These are phyloP conservation scores for Ellobius talpinus DNA, from an alignment of 2,113 vertebrate genomes.

Conservation along the genomic window DNA sequence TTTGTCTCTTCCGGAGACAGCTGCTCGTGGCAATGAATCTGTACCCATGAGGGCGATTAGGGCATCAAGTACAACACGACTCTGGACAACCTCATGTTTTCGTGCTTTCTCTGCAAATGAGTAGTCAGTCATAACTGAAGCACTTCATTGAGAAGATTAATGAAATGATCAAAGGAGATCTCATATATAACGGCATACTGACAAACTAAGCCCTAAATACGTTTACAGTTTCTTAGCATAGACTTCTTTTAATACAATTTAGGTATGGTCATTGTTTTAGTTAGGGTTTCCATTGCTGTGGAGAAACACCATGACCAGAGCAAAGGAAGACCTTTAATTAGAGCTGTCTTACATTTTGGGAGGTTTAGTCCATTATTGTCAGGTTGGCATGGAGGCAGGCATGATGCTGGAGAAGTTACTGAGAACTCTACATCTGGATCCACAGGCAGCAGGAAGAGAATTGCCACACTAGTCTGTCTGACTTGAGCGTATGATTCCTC, in stretches of 20 bases:
- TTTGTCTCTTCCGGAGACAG: slow-evolving; percentile 7
- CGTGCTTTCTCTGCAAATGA: slow-evolving; percentile 2
- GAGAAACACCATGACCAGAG: not conserved
- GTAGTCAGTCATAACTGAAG: slow-evolving; percentile 46
- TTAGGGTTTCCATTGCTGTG: not conserved
- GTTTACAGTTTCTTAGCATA: not conserved
- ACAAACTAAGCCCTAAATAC: not conserved
- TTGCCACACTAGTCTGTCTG: not conserved
- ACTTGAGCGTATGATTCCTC: not conserved
- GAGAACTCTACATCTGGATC: not conserved
- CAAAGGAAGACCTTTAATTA: not conserved
- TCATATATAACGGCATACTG: slow-evolving; percentile 27
- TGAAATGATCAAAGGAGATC: slow-evolving; percentile 47
- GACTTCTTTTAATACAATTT: slow-evolving; percentile 51
- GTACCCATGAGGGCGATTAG: not conserved
- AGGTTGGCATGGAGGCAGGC: not conserved
- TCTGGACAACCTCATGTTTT: slow-evolving; percentile 1
- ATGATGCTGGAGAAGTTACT: not conserved
- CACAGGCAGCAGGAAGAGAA: not conserved
- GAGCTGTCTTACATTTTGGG: not conserved
- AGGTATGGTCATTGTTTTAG: not conserved
- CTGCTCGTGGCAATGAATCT: not conserved
- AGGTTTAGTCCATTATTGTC: not conserved
- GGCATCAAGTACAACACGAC: not conserved
- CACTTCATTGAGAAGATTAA: slow-evolving; percentile 31